Evolutionary conservation across 2,113 vertebrate genomes (phyloP), one percentile per base, ranked within the genome.

Genomic region (Arizona elegans): DNA sequence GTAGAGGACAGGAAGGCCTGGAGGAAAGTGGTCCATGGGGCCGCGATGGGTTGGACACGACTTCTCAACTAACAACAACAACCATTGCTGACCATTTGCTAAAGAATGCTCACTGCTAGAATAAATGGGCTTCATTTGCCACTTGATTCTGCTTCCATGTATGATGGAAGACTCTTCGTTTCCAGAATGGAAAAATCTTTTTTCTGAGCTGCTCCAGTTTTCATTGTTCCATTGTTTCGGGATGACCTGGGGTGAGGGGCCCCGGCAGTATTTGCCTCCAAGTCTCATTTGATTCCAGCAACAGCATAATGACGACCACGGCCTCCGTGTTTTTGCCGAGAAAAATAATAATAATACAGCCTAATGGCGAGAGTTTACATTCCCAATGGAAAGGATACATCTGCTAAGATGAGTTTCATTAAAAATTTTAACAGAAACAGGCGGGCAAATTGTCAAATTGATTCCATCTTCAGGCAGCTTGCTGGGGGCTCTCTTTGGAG

Each of bases 351-450:
- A 94, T 91, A 95, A 93, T 90, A 90, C 33, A 86, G 65, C 54
- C 2, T 93, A 95, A 91, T 92, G 86, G 94, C 58, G 87, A 95
- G 94, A 96, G 93, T 96, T 97, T 97, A 96, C 94, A 96, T 97
- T 96, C 96, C 95, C 94, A 93, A 1, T 93, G 95, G 94, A 97
- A 95, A 94, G 94, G 95, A 96, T 96, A 95, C 96, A 95, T 97
- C 91, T 97, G 95, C 90, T 91, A 93, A 96, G 96, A 96, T 95
- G 95, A 96, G 96, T 97, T 96, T 96, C 94, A 96, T 96, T 96
- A 95, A 95, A 47, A 88, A 85, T 33, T 91, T 93, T 96, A 95
- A 96, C 92, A 15, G 91, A 92, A 96, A 96, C 94, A 92, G 93
- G 91, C 90, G 93, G 88, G 94, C 75, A 95, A 94, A 93, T 96